Base-by-base conservation (phyloP, 2,888 invertebrate genomes). In the Camponotus fellah region DNA sequence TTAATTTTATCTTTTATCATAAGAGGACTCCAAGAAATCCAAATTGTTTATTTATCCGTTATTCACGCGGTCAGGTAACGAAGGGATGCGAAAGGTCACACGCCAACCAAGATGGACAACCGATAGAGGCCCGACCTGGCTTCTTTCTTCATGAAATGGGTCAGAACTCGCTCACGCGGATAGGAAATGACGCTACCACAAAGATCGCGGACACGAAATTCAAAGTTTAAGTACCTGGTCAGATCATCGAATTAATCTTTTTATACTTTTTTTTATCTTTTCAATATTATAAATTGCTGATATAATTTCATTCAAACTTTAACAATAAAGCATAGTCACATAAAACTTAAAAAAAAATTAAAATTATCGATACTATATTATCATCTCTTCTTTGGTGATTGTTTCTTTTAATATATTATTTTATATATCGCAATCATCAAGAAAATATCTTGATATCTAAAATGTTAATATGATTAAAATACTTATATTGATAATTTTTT, bases 1-100 rank as follows among this genome's bases (percentile, higher is more conserved):
- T 40, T 0, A 12, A 9, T 6, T 66, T 49, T 26, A 14, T 65
- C 21, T 58, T 21, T 68, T 58, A 68, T 64, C 3, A 26, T 17
- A 14, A 32, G 8, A 34, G 60, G 3, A 46, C 69, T 46, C 26
- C 34, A 26, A 32, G 46, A 34, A 71, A 46, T 34, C 56, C 72
- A 62, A 75, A 74, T 81, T 68, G 71, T 66, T 76, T 68, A 75
- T 71, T 79, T 84, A 85, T 84, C 83, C 69, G 88, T 88, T 87
- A 90, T 84, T 88, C 85, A 74, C 68, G 56, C 58, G 82, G 60
- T 32, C 17, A 65, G 64, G 69, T 86, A 79, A 86, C 74, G 80
- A 83, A 86, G 85, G 91, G 90, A 92, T 92, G 89, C 90, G 87
- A 93, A 93, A 93, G 93, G 92, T 93, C 92, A 92, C 91, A 93